These are phyloP conservation scores for Trissolcus brochymenae DNA, from an alignment of 2,888 invertebrate genomes.

Conservation along the genomic window DNA sequence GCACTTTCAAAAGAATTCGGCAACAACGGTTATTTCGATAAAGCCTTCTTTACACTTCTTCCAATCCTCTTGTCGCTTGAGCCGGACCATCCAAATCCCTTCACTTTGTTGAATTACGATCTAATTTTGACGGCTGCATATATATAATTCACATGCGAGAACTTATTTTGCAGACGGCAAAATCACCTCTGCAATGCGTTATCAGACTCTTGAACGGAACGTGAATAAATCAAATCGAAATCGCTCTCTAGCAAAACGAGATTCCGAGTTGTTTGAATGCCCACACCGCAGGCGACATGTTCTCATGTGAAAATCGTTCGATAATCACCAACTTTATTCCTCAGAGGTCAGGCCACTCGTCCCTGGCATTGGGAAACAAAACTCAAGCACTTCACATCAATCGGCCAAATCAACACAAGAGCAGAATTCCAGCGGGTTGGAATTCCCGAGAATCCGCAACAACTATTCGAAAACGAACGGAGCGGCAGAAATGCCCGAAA, in stretches of 20 bases:
- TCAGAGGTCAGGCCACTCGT: no score
- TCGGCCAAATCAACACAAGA: neutral
- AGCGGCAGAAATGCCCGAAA: conserved; percentile 6
- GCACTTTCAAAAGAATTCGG: conserved; percentile 35
- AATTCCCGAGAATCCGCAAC: neutral
- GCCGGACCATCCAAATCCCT: conserved; percentile 30
- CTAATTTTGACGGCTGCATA: conserved; percentile 18
- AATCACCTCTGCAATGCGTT: conserved; percentile 4
- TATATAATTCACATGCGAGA: conserved; percentile 17
- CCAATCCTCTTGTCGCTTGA: conserved; percentile 49
- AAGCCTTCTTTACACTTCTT: conserved; percentile 48
- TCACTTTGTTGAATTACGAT: conserved; percentile 34
- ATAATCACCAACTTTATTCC: no score
- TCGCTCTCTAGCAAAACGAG: no score
- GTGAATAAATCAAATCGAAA: conserved; percentile 12
- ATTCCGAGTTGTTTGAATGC: no score
- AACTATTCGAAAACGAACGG: neutral
- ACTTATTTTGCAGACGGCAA: neutral
- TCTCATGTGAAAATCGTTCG: no score
- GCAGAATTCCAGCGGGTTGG: neutral
- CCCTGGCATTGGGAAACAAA: no score
- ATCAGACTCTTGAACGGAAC: neutral
- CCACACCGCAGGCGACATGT: no score
- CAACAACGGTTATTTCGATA: conserved; percentile 34
- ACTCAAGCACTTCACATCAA: neutral